Evolutionary conservation across 92 coral and sea anemone genomes (phyloP).

Genomic region (Phymanthus crucifer): DNA sequence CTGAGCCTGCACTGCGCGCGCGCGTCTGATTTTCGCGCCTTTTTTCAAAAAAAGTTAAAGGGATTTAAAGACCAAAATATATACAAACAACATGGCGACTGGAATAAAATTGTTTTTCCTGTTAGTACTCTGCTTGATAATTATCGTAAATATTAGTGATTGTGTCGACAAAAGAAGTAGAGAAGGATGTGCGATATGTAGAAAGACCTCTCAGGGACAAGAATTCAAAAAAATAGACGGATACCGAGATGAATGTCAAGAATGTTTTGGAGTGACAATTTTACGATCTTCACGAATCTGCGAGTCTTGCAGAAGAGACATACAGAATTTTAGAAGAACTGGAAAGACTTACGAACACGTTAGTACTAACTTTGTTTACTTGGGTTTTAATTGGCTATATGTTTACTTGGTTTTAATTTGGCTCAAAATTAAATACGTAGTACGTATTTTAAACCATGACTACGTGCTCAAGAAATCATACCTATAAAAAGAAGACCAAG

Average conservation of each 20-base stretch:
- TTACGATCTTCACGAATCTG: neutral
- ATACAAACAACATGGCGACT: conserved; percentile 4
- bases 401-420: neutral
- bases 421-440: neutral
- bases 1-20: conserved; percentile 10
- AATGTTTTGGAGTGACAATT: conserved; percentile 5
- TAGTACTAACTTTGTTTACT: neutral
- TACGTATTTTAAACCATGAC: neutral
- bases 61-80: conserved; percentile 1
- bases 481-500: neutral
- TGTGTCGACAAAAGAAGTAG: neutral
- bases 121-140: neutral
- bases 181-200: conserved; percentile 14
- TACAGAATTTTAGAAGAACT: neutral
- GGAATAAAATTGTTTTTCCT: neutral
- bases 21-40: conserved; percentile 19
- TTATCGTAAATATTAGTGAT: neutral
- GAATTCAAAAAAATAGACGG: neutral
- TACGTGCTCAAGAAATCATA: neutral
- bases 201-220: neutral
- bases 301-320: neutral
- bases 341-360: conserved; percentile 6
- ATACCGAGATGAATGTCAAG: neutral
- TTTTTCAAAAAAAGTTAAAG: conserved; percentile 4
- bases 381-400: too few relatives aligned